These are phyloP conservation scores for Melanocharis versteri DNA, from an alignment of 2,113 vertebrate genomes.

Conservation along the genomic window DNA sequence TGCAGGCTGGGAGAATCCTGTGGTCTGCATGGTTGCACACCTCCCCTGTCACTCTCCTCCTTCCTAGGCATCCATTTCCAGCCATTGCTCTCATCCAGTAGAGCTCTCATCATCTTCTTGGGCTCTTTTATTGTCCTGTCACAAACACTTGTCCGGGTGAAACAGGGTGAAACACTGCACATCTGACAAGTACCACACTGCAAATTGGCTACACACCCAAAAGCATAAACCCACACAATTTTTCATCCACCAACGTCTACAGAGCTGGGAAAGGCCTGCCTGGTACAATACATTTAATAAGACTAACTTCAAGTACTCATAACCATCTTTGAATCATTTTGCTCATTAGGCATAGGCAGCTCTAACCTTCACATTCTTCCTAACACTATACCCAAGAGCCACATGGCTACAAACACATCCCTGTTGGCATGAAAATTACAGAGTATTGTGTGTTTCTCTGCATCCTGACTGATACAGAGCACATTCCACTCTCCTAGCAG, in stretches of 20 bases:
- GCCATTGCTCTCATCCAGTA: background rate
- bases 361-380: background rate
- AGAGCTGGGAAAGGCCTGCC: background rate
- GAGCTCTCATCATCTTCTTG: background rate
- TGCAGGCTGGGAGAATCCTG: background rate
- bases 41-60: background rate
- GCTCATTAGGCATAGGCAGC: background rate
- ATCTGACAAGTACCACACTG: background rate
- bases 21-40: background rate
- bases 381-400: background rate
- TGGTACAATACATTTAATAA: background rate
- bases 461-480: background rate
- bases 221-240: background rate
- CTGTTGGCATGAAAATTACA: background rate
- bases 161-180: background rate
- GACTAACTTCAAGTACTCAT: background rate
- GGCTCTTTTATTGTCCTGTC: background rate
- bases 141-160: background rate
- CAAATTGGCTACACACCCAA: background rate
- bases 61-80: background rate
- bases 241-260: background rate
- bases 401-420: background rate
- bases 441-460: background rate
- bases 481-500: background rate
- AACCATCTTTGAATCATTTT: background rate